Evolutionary conservation across 1,140 invertebrate genomes (phyloP), one percentile per base, ranked within the genome.

Genomic region (Drosophila bifasciata): DNA sequence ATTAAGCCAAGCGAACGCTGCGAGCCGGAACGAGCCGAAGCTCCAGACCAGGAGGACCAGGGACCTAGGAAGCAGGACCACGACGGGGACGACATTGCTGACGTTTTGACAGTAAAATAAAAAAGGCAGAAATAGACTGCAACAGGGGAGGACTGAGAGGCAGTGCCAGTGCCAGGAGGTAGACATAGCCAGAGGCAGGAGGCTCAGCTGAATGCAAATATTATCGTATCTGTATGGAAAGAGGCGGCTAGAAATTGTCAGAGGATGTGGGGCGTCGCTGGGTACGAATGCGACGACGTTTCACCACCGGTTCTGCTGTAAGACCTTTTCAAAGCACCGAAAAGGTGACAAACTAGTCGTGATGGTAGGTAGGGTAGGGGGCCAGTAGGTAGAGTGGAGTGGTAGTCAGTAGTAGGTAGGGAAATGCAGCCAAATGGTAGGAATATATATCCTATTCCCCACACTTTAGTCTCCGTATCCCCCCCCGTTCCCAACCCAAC

Each of bases 61-160:
- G 52, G 46, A 40, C n/a, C 19, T 41, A n/a, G 45, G 60, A 43
- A 50, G 17, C 39, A 23, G 55, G 66, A 51, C 23, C 17, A 55
- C 57, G 45, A 55, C 50, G 44, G 72, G 46, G 63, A 59, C 60
- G 71, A 62, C 52, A 56, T 15, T 67, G 77, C 68, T 85, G 81
- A 85, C 83, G 77, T 85, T 85, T 84, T 85, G 81, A 88, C 77
- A 79, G 79, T 69, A 68, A 86, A 85, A 80, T 76, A 85, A 85
- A 85, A 77, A 46, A 56, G 16, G 56, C 49, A 28, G 43, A 59
- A 64, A 46, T 57, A 71, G 48, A 69, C 73, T 83, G 68, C 67
- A 68, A 63, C 58, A 73, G 66, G n/a, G n/a, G n/a, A n/a, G n/a
- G 32, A 68, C 17, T 43, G 63, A 36, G 32, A 36, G 32, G 28